phyloP scores from a whole-genome alignment of 2,797 vertebrate genomes.

The Synanceia verrucosa region DNA sequence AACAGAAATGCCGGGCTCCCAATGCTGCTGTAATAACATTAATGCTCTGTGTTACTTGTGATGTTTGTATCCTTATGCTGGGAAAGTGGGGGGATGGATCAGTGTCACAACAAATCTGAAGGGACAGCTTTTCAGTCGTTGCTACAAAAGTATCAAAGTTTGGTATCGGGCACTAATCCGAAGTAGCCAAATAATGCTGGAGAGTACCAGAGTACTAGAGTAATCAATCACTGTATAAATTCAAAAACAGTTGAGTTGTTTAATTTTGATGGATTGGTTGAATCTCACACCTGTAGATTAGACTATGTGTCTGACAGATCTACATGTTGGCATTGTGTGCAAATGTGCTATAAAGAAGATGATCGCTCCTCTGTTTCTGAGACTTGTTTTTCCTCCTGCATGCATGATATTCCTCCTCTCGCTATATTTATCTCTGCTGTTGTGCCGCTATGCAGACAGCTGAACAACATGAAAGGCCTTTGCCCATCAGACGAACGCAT shows the following conservation, averaged over 20 bases:
- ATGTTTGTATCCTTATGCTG: too few relatives aligned
- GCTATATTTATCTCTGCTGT: constrained; percentile 27
- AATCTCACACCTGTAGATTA: background rate
- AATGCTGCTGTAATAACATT: too few relatives aligned
- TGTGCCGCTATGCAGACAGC: constrained; percentile 30
- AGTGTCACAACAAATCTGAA: too few relatives aligned
- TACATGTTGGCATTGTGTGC: too few relatives aligned
- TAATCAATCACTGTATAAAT: background rate
- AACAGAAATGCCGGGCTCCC: too few relatives aligned
- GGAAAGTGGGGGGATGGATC: too few relatives aligned
- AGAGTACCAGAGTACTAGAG: background rate
- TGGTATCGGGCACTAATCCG: background rate
- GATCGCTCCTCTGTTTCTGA: background rate
- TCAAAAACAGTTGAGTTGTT: background rate
- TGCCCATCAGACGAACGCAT: constrained; percentile 35
- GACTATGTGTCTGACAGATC: background rate
- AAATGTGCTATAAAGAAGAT: background rate
- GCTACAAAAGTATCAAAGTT: too few relatives aligned
- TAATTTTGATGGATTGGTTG: background rate
- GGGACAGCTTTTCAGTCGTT: too few relatives aligned
- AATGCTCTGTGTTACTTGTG: too few relatives aligned
- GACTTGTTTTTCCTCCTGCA: background rate
- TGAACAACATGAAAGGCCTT: constrained; percentile 49
- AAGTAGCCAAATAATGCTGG: background rate
- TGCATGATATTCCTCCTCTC: background rate